Base-by-base conservation (phyloP, 2,113 vertebrate genomes). In the Colistium nudipinnis region DNA sequence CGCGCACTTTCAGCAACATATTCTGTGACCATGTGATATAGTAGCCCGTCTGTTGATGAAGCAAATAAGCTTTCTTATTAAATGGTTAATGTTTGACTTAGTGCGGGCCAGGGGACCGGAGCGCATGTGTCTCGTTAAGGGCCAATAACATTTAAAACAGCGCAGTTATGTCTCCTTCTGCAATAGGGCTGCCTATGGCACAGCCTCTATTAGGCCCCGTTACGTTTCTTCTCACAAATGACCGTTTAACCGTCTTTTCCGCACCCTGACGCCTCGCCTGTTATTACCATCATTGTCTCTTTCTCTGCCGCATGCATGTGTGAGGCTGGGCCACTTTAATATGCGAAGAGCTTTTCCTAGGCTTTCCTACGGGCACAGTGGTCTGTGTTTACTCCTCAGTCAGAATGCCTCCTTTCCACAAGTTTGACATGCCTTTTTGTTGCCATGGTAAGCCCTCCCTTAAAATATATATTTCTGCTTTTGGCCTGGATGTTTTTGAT, bases 381-480 rank as follows among this genome's bases (percentile, higher is more conserved):
- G 82, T 88, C 88, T 86, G 83, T 88, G 70, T 89, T 89, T 90
- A 89, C 85, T 87, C 83, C 81, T 80, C 86, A 86, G 86, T 88
- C 84, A 88, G 70, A 91, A 91, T 84, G 85, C 84, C 80, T 86
- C 74, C 69, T 86, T 87, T 92, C 88, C 87, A 88, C 87, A 92
- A 90, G 90, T 91, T 91, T 90, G 90, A 92, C 90, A 91, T 91
- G 89, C 88, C 82, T 87, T 90, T 89, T 90, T 90, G 90, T 91
- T 91, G 83, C 91, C 84, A 92, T 88, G 87, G 90, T 91, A 91
- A 92, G 88, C 86, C 88, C 88, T 89, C 81, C 78, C 89, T 90
- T 83, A 89, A 91, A 92, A 91, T 92, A 91, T 91, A 93, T 93
- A 91, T 92, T 87, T 92, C 74, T 89, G 88, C 89, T 92, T 90